A percentile compares a stretch with the other conserved stretches of the same genome.
Conservation (phyloP, 2,797 vertebrate genomes). For the Pagetopsis macropterus region DNA sequence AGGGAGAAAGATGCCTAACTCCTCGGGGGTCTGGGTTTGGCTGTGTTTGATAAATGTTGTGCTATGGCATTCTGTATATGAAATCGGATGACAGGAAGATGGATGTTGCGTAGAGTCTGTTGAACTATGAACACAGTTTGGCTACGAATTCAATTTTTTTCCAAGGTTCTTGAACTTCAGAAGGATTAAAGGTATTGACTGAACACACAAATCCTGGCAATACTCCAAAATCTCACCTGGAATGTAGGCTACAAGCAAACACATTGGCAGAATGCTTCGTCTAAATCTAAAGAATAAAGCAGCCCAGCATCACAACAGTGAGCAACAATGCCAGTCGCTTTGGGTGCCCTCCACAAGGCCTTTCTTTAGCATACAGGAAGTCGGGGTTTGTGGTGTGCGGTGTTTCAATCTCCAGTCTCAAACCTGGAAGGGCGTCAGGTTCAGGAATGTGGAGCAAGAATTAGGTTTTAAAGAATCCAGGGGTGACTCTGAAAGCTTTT, state of each 20-base stretch:
- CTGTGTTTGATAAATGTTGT: slow-evolving; percentile 61
- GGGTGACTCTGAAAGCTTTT: slow-evolving; percentile 49
- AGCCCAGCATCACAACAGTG: slow-evolving; percentile 53
- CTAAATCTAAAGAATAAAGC: slow-evolving; percentile 3
- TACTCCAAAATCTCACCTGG: slow-evolving; percentile 12
- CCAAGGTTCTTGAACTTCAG: slow-evolving; percentile 32
- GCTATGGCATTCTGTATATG: slow-evolving; percentile 37
- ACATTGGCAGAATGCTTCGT: not conserved
- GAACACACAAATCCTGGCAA: not conserved
- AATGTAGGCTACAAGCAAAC: not conserved
- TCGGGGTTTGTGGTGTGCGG: slow-evolving; percentile 70
- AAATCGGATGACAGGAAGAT: slow-evolving; percentile 41
- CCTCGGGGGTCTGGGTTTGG: slow-evolving; percentile 60
- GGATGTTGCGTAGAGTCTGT: slow-evolving; percentile 40
- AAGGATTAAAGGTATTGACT: slow-evolving; percentile 10
- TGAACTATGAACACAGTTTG: slow-evolving; percentile 18
- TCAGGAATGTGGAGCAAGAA: slow-evolving; percentile 77
- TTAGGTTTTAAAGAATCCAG: slow-evolving; percentile 71
- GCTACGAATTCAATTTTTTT: slow-evolving; percentile 31
- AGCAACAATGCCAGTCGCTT: slow-evolving; percentile 49
- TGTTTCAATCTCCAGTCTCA: slow-evolving; percentile 64
- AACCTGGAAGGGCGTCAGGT: slow-evolving; percentile 73
- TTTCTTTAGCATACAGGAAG: slow-evolving; percentile 65
- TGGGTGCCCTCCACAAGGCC: slow-evolving; percentile 41
- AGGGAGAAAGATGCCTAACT: slow-evolving; percentile 58